Conservation (phyloP, 2,797 vertebrate species). For the Gephyroberyx darwinii region DNA sequence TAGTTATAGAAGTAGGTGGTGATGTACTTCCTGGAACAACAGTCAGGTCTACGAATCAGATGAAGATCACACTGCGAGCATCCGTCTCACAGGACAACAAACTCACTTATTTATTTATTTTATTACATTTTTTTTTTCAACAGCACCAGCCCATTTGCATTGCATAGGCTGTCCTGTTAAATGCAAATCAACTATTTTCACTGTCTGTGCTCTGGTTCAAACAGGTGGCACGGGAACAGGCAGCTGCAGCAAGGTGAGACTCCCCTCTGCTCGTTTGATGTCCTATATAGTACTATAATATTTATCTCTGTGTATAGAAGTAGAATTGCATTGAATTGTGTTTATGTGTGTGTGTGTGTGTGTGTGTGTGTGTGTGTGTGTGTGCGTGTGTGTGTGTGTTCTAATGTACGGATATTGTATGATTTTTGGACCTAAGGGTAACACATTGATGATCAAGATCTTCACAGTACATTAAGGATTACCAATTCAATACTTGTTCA, state of each 20-base stretch:
- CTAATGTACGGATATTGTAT: not conserved
- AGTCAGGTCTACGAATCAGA: slow-evolving; percentile 56
- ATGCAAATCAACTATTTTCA: slow-evolving; percentile 78
- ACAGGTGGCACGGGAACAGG: slow-evolving; percentile 73
- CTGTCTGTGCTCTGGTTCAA: slow-evolving; percentile 71
- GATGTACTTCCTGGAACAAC: slow-evolving; percentile 68
- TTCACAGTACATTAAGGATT: too few species aligned
- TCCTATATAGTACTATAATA: not conserved
- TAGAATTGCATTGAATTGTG: not conserved
- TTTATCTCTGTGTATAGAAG: not conserved
- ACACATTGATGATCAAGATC: slow-evolving; percentile 4
- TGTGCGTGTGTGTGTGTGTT: slow-evolving; percentile 5
- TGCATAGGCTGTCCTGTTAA: slow-evolving; percentile 70
- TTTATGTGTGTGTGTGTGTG: slow-evolving; percentile 6
- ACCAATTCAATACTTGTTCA: too few species aligned
- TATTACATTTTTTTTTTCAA: slow-evolving; percentile 45
- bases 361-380: slow-evolving; percentile 2
- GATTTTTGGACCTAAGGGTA: not conserved
- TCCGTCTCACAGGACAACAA: slow-evolving; percentile 39
- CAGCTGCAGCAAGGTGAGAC: slow-evolving; percentile 74
- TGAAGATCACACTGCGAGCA: slow-evolving; percentile 32
- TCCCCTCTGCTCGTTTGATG: slow-evolving; percentile 10
- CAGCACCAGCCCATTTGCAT: slow-evolving; percentile 77
- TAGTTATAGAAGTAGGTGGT: slow-evolving; percentile 70
- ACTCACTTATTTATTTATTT: slow-evolving; percentile 38